phyloP scores from a whole-genome alignment of 1,140 invertebrate species.

The Lordiphosa mommai region DNA sequence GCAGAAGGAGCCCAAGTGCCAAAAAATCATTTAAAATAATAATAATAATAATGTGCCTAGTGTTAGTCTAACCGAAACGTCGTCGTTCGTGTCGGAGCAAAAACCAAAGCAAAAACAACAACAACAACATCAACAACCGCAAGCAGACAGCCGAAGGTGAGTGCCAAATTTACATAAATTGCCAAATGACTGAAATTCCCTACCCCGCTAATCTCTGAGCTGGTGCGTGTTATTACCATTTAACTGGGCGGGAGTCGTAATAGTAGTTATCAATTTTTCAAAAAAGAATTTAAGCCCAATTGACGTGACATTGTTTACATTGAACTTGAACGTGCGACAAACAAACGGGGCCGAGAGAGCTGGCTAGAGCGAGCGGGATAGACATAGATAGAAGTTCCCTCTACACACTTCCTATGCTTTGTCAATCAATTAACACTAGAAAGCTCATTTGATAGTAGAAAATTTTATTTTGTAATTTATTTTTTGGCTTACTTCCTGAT shows the following conservation, averaged over 20 bases:
- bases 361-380: background rate
- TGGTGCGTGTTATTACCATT: background rate
- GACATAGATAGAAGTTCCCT: background rate
- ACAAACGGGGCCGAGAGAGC: background rate
- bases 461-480: too few relatives aligned
- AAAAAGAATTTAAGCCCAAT: conserved; percentile 11
- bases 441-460: too few relatives aligned
- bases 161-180: conserved; percentile 24
- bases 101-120: conserved; percentile 20
- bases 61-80: conserved; percentile 33
- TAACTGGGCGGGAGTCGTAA: conserved; percentile 22
- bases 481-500: too few relatives aligned
- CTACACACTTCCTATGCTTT: too few relatives aligned
- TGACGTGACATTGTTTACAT: conserved; percentile 30
- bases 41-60: conserved; percentile 28
- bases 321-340: conserved; percentile 27
- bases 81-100: conserved; percentile 16
- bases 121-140: conserved; percentile 17
- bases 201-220: too few relatives aligned
- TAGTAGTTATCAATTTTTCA: conserved; percentile 23
- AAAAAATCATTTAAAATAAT: conserved; percentile 61
- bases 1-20: conserved; percentile 46
- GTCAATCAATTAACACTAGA: too few relatives aligned
- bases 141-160: conserved; percentile 29
- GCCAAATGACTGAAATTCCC: background rate